These are phyloP conservation scores for Muscidifurax raptorellus DNA, from an alignment of 1,140 invertebrate genomes.

Conservation along the genomic window DNA sequence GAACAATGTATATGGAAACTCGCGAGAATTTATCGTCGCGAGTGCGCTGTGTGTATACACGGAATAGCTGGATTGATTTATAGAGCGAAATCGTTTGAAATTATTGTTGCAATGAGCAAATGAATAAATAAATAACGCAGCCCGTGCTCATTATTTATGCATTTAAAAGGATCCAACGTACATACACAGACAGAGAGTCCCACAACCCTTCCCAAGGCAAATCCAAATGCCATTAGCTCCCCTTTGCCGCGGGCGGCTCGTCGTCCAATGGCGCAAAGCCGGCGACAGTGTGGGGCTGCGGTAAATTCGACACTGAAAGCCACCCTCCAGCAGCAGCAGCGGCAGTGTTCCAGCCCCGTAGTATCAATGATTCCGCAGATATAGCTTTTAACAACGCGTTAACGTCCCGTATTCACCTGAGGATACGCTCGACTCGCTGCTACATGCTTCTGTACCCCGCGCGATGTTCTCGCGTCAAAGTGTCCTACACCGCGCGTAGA, in stretches of 20 bases:
- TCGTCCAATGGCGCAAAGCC: conserved; percentile 46
- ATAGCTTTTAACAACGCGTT: conserved; percentile 42
- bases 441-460: no score
- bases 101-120: not conserved
- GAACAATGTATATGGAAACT: not conserved
- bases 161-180: conserved; percentile 61
- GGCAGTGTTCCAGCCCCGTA: not conserved
- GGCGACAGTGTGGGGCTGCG: conserved; percentile 41
- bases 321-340: conserved; percentile 49
- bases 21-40: not conserved
- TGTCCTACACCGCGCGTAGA: not conserved
- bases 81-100: no score
- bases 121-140: not conserved
- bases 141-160: conserved; percentile 66
- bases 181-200: conserved; percentile 17
- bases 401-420: conserved; percentile 44
- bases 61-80: no score
- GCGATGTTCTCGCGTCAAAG: not conserved
- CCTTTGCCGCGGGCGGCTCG: conserved; percentile 23
- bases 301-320: conserved; percentile 48
- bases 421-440: not conserved
- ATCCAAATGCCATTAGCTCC: conserved; percentile 52
- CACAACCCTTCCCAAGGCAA: conserved; percentile 60
- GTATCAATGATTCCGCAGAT: conserved; percentile 43
- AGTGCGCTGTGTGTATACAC: no score